A percentile compares a stretch with the other conserved stretches of the same genome.
Conservation (phyloP, 2,797 vertebrate species). For the Rhynchotus rufescens region DNA sequence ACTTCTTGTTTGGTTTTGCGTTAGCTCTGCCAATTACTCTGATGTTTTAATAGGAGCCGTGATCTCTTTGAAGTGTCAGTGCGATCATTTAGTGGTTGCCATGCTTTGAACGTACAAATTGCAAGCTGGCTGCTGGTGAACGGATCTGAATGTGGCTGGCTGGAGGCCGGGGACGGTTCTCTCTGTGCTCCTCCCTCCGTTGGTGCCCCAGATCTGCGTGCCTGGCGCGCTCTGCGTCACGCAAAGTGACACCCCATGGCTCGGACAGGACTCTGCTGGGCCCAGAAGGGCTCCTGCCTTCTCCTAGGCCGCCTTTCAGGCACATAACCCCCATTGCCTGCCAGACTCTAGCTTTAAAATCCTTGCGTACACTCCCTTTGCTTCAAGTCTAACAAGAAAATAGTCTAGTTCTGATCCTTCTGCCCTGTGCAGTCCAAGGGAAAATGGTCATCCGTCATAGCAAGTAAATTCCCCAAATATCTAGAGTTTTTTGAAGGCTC, state of each 20-base stretch:
- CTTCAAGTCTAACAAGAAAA: neutral
- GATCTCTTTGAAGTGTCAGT: neutral
- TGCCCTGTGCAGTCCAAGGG: rapidly evolving
- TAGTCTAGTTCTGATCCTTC: neutral
- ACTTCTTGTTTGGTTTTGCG: neutral
- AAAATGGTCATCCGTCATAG: neutral
- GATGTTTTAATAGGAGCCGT: neutral
- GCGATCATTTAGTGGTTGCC: neutral
- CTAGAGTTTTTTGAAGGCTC: neutral
- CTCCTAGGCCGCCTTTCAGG: no score
- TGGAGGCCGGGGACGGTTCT: neutral
- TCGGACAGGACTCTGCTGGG: neutral
- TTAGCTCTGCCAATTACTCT: neutral
- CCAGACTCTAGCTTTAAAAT: neutral
- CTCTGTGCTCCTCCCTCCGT: neutral
- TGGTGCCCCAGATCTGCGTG: no score
- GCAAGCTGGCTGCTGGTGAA: neutral
- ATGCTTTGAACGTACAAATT: neutral
- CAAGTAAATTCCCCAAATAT: neutral
- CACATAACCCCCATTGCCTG: neutral
- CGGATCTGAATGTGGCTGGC: neutral
- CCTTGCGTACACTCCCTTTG: neutral
- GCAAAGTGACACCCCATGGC: no score
- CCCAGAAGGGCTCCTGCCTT: no score
- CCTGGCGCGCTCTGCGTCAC: neutral